A percentile compares a stretch with the other conserved stretches of the same genome.
Conservation (phyloP, 2,888 invertebrate genomes). For the Stenodema calcarata region DNA sequence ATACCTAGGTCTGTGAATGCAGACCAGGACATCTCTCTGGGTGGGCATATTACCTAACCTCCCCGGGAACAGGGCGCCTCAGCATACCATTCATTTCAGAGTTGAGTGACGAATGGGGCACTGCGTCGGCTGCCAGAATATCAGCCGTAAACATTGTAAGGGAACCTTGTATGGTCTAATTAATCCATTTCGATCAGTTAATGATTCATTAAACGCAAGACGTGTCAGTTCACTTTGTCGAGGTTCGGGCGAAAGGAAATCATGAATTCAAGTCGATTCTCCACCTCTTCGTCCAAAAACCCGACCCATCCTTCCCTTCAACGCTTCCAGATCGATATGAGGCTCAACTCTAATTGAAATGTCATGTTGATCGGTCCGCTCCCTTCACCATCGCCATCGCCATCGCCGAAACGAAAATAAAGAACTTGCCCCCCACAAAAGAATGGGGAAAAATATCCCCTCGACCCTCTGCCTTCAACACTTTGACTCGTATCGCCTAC, state of each 20-base stretch:
- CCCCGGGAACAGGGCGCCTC: too few relatives aligned
- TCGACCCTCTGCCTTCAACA: background rate
- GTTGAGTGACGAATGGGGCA: too few relatives aligned
- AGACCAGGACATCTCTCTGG: too few relatives aligned
- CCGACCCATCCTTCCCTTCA: background rate
- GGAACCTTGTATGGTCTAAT: too few relatives aligned
- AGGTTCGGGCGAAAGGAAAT: background rate
- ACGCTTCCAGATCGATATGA: conserved; percentile 37
- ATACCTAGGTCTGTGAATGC: too few relatives aligned
- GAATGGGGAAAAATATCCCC: background rate
- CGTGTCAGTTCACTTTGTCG: background rate
- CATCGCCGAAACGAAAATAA: conserved; percentile 26
- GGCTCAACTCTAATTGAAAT: conserved; percentile 46
- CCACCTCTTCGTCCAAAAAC: background rate
- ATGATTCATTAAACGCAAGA: too few relatives aligned
- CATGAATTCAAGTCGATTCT: background rate
- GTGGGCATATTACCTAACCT: too few relatives aligned
- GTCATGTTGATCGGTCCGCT: conserved; percentile 39
- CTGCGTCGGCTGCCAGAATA: too few relatives aligned
- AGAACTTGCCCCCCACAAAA: background rate
- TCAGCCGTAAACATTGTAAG: too few relatives aligned
- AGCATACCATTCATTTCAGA: too few relatives aligned
- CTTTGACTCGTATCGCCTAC: background rate
- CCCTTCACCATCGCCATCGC: background rate
- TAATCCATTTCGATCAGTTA: too few relatives aligned